Base-by-base conservation (phyloP, 2,113 vertebrate genomes). In the Elachura formosa region DNA sequence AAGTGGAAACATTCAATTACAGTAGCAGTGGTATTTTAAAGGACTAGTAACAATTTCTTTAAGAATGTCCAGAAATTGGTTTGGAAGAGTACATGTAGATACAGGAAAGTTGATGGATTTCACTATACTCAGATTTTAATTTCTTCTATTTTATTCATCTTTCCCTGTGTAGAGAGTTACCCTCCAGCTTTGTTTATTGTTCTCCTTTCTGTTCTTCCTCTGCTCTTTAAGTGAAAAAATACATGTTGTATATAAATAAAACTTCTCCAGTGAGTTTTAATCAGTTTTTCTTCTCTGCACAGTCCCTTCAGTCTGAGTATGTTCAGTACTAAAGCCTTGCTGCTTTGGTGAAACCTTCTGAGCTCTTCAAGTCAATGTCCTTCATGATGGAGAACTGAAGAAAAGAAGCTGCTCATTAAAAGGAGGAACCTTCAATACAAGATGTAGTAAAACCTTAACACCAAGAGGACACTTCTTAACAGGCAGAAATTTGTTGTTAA, bases 271-370 rank as follows among this genome's bases (percentile, higher is more conserved):
- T 83, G 67, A 84, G 79, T 93, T 93, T 92, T 98, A 97, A 98
- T 93, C 36, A 16, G 48, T 93, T 96, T 98, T 66, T 98, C 73
- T 98, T 96, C 94, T 96, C 89, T 51, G 85, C 91, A 41, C 98
- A 99, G 99, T 99, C 99, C 98, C 99, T 99, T 98, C 99, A 98
- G 96, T 98, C 99, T 95, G 98, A 99, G 79, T 98, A 97, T 98
- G 97, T 98, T 98, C 98, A 98, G 97, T 98, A 98, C 98, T 99
- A 99, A 98, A 98, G 97, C 97, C 40, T 96, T 97, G 93, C 94
- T 97, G 43, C 93, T 92, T 92, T 95, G 76, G 90, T 97, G 97
- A 98, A 95, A 74, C 73, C 92, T 67, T 83, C 22, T 93, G 95
- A 78, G 28, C 66, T 91, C 87, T 96, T 94, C 94, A 67, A 87